A percentile compares a stretch with the other conserved stretches of the same genome.
phyloP scores from a whole-genome alignment of 2,888 invertebrate genomes.

The Harpagoxenus sublaevis region DNA sequence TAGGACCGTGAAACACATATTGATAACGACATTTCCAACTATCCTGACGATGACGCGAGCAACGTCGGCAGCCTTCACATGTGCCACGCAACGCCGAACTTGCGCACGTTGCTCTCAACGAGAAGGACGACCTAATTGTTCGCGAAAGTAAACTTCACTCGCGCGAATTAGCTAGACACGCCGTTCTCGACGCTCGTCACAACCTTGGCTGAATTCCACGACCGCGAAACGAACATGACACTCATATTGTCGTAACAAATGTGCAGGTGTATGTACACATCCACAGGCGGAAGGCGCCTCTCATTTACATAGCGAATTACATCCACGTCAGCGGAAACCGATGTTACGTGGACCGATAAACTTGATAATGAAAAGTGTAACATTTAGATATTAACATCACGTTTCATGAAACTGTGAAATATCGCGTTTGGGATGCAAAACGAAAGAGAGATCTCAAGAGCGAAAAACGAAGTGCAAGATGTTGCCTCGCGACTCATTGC shows the following conservation, averaged over 20 bases:
- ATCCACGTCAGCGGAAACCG: background rate
- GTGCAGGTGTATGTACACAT: slow-evolving; percentile 25
- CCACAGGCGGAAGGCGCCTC: background rate
- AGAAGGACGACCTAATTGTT: slow-evolving; percentile 36
- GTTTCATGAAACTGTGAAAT: background rate
- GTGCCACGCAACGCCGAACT: slow-evolving; percentile 13
- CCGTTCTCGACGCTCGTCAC: background rate
- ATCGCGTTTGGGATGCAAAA: background rate
- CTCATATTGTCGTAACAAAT: slow-evolving; percentile 39
- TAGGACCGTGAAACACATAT: slow-evolving; percentile 3
- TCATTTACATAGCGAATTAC: slow-evolving; percentile 15
- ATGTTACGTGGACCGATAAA: background rate
- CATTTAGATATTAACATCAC: background rate
- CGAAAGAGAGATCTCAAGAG: background rate
- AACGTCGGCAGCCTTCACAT: background rate
- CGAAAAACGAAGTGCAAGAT: slow-evolving; percentile 20
- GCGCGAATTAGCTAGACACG: slow-evolving; percentile 21
- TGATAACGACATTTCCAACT: slow-evolving; percentile 33
- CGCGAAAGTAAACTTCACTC: slow-evolving; percentile 32
- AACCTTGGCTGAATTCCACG: slow-evolving; percentile 41
- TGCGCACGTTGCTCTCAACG: background rate
- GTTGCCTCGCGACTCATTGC: slow-evolving; percentile 18
- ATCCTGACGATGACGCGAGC: slow-evolving; percentile 17
- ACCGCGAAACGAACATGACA: background rate
- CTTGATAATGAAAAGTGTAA: background rate